A percentile compares a stretch with the other conserved stretches of the same genome.
Evolutionary conservation across 2,797 vertebrate genomes (phyloP).

Genomic region (Sarcophilus harrisii): DNA sequence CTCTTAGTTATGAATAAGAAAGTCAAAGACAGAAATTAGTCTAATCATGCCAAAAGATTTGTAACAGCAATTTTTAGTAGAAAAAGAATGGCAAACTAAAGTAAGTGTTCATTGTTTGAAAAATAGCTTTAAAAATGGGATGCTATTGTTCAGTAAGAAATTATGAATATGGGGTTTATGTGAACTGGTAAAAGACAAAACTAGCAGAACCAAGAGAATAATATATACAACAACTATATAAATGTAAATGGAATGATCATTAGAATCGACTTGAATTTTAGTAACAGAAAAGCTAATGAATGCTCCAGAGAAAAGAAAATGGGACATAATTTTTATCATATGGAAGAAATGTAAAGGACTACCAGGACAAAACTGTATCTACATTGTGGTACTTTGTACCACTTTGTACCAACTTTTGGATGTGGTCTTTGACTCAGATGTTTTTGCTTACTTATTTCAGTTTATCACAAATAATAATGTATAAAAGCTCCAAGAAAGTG

Average conservation of each 20-base stretch:
- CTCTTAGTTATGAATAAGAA: not conserved
- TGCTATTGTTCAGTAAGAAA: not conserved
- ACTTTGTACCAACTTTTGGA: not conserved
- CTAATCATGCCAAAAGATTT: not conserved
- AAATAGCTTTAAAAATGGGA: not conserved
- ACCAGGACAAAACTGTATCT: not conserved
- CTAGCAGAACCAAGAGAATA: not conserved
- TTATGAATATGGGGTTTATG: not conserved
- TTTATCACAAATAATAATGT: not conserved
- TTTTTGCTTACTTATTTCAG: not conserved
- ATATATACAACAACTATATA: not conserved
- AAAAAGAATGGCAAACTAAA: not conserved
- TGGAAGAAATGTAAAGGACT: not conserved
- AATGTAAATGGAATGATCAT: not conserved
- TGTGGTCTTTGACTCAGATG: not conserved
- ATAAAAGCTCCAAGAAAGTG: not conserved
- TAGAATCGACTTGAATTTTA: not conserved
- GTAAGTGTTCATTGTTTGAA: not conserved
- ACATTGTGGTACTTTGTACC: not conserved
- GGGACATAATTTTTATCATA: not conserved
- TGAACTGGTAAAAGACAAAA: not conserved
- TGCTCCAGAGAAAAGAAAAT: not conserved
- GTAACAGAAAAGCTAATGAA: not conserved
- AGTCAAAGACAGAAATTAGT: not conserved
- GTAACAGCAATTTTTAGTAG: not conserved